phyloP scores from a whole-genome alignment of 2,888 invertebrate genomes.

The Glomeris marginata region DNA sequence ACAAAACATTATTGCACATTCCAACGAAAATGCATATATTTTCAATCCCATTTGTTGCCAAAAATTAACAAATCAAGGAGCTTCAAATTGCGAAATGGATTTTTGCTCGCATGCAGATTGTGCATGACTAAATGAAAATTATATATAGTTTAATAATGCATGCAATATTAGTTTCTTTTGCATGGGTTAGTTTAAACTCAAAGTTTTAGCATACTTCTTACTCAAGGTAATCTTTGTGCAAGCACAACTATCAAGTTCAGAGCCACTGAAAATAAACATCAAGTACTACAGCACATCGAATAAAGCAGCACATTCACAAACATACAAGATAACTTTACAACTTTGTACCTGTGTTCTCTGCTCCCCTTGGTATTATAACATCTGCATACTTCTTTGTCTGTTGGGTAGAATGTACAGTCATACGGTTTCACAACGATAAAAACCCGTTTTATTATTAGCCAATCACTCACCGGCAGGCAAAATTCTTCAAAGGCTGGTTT shows the following conservation, averaged over 20 bases:
- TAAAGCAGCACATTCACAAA: neutral
- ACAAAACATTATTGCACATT: too few species aligned
- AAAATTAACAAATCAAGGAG: too few species aligned
- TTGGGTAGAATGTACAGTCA: too few species aligned
- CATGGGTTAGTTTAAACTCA: neutral
- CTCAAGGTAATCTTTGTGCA: neutral
- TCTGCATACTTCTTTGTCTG: slow-evolving; percentile 99
- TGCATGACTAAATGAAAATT: too few species aligned
- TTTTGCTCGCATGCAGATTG: too few species aligned
- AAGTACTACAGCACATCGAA: neutral
- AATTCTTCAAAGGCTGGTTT: slow-evolving; percentile 99
- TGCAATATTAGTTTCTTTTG: neutral
- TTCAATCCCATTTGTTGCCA: too few species aligned
- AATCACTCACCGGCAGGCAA: slow-evolving; percentile 70
- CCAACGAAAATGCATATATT: too few species aligned
- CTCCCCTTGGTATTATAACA: slow-evolving; percentile 96
- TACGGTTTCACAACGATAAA: too few species aligned
- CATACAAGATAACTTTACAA: neutral
- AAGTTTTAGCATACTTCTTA: neutral
- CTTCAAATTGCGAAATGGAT: too few species aligned
- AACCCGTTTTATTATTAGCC: slow-evolving; percentile 2
- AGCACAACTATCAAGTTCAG: neutral
- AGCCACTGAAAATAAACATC: neutral
- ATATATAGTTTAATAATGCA: too few species aligned
- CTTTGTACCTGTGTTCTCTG: slow-evolving; percentile 88